These are phyloP conservation scores for Lasaia peninsularis DNA, from an alignment of 1,140 invertebrate species.

Conservation along the genomic window DNA sequence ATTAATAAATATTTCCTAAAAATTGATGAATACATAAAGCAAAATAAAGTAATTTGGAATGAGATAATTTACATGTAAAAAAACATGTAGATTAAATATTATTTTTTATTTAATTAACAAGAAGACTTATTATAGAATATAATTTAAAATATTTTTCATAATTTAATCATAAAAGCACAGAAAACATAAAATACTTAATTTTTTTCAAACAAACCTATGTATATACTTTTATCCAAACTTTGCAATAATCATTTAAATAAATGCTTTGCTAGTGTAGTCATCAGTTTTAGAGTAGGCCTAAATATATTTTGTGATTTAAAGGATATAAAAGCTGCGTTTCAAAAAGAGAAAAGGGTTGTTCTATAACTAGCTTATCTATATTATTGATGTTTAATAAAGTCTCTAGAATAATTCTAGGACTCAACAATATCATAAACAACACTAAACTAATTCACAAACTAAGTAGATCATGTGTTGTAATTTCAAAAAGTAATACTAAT, in stretches of 20 bases:
- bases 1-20: not conserved
- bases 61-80: no score
- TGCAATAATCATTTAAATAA: no score
- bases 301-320: not conserved
- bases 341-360: conserved; percentile 1
- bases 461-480: not conserved
- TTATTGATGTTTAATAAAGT: conserved; percentile 5
- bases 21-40: not conserved
- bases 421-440: conserved; percentile 8
- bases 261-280: no score
- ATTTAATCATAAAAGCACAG: no score
- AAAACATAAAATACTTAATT: no score
- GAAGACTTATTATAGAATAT: no score
- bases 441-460: conserved; percentile 5
- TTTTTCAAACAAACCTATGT: no score
- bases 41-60: not conserved
- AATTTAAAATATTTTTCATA: no score
- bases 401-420: not conserved
- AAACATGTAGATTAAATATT: no score
- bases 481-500: not conserved
- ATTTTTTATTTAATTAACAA: no score
- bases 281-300: no score
- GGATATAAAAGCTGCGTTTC: not conserved
- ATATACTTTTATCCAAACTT: no score
- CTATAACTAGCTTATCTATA: conserved; percentile 3